Conservation (phyloP, 2,888 invertebrate species). For the Archaeoteleia sp. region DNA sequence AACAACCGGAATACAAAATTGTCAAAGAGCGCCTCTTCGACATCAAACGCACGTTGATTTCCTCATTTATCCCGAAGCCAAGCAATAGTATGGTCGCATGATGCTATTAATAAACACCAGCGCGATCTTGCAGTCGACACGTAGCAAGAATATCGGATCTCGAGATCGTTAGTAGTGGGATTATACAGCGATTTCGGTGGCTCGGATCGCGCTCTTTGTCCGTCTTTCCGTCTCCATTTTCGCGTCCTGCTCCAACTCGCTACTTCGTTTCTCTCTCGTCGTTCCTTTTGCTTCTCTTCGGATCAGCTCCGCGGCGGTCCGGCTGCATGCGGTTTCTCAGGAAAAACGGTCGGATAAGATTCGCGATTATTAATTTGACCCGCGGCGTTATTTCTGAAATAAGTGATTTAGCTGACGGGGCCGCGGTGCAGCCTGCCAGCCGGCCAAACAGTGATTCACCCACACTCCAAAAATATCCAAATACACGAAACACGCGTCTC, state of each 20-base stretch:
- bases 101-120: constrained; percentile 53
- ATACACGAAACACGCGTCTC: constrained; percentile 56
- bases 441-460: constrained; percentile 72
- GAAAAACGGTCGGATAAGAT: constrained; percentile 52
- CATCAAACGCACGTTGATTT: constrained; percentile 52
- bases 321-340: constrained; percentile 38
- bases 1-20: constrained; percentile 43
- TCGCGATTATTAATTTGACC: constrained; percentile 68
- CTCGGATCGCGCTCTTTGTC: constrained; percentile 43
- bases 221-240: constrained; percentile 11
- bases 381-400: constrained; percentile 71
- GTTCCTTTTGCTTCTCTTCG: constrained; percentile 14
- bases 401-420: constrained; percentile 68
- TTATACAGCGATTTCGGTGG: constrained; percentile 54
- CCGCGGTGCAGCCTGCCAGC: constrained; percentile 37
- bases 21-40: constrained; percentile 46
- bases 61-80: constrained; percentile 52
- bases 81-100: constrained; percentile 50
- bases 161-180: constrained; percentile 57
- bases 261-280: constrained; percentile 12
- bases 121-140: constrained; percentile 49
- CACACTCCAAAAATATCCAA: constrained; percentile 71
- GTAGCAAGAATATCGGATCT: constrained; percentile 57
- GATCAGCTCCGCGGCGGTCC: constrained; percentile 22
- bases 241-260: background rate